Conservation (phyloP, 1,140 invertebrate species). For the fruit fly (Drosophila melanogaster) region DNA sequence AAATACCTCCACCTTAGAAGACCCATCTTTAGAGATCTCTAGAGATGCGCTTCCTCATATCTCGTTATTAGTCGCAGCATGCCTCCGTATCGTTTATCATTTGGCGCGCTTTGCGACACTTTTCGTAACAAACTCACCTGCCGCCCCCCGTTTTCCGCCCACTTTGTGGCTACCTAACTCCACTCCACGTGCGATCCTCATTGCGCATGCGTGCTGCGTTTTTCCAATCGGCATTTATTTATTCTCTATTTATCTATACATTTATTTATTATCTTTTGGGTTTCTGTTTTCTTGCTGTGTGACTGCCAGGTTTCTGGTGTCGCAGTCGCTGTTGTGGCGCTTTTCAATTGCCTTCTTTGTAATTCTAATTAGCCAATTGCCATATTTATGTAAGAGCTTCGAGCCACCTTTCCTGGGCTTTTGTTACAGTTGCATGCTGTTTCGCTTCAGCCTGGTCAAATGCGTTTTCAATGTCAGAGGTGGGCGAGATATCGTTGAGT, state of each 20-base stretch:
- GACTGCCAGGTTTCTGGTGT: conserved; percentile 26
- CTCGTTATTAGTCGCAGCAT: conserved; percentile 59
- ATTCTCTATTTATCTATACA: conserved; percentile 80
- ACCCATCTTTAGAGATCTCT: neutral
- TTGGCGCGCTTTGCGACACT: conserved; percentile 78
- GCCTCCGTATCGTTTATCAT: conserved; percentile 68
- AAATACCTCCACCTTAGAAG: neutral
- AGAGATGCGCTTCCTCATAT: conserved; percentile 25
- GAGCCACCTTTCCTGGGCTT: conserved; percentile 15
- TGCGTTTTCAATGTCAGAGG: conserved; percentile 43
- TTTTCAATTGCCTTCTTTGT: conserved; percentile 79
- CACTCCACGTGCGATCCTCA: conserved; percentile 56
- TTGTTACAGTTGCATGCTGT: conserved; percentile 58
- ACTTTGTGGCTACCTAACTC: conserved; percentile 3
- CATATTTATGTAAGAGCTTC: conserved; percentile 66
- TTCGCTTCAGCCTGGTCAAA: conserved; percentile 17
- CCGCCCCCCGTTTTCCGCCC: neutral
- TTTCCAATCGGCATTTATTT: conserved; percentile 78
- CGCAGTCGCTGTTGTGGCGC: conserved; percentile 68
- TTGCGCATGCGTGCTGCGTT: conserved; percentile 71
- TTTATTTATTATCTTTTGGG: conserved; percentile 78
- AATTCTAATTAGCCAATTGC: conserved; percentile 74
- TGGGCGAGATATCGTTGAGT: conserved; percentile 13
- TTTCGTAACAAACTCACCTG: conserved; percentile 57
- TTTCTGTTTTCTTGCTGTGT: conserved; percentile 35